Evolutionary conservation across 2,797 vertebrate genomes (phyloP).

Genomic region (Zalophus californianus): DNA sequence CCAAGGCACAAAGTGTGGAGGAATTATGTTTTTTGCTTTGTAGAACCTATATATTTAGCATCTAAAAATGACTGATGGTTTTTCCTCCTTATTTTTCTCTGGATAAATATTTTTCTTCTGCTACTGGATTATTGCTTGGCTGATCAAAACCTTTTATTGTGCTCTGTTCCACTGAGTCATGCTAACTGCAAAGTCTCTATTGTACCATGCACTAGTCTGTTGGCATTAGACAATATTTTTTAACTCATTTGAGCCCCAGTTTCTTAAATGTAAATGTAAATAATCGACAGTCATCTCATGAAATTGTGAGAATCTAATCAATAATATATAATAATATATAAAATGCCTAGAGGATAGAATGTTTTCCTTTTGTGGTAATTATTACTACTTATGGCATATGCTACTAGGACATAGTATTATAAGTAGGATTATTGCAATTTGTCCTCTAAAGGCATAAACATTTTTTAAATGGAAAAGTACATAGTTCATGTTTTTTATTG

Average conservation of each 20-base stretch:
- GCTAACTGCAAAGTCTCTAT: neutral
- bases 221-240: neutral
- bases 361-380: slow-evolving; percentile 1
- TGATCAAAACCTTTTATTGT: slow-evolving; percentile 76
- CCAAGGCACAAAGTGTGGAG: neutral
- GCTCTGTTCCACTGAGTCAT: slow-evolving; percentile 55
- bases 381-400: neutral
- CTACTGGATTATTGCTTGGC: slow-evolving; percentile 70
- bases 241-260: neutral
- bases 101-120: neutral
- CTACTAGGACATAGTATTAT: slow-evolving; percentile 1
- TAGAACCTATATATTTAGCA: neutral
- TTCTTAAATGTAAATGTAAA: neutral
- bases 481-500: slow-evolving; percentile 60
- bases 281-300: neutral
- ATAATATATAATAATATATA: neutral
- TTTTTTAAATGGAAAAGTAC: slow-evolving; percentile 40
- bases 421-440: slow-evolving; percentile 74
- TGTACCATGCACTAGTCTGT: neutral
- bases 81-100: slow-evolving; percentile 44
- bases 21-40: slow-evolving; percentile 38
- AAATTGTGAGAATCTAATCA: slow-evolving; percentile 32
- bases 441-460: slow-evolving; percentile 48
- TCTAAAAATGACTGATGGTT: slow-evolving; percentile 5
- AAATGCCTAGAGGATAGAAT: neutral